Conservation (phyloP, 2,888 invertebrate species). For the Sinopyrophorus schimmeli region DNA sequence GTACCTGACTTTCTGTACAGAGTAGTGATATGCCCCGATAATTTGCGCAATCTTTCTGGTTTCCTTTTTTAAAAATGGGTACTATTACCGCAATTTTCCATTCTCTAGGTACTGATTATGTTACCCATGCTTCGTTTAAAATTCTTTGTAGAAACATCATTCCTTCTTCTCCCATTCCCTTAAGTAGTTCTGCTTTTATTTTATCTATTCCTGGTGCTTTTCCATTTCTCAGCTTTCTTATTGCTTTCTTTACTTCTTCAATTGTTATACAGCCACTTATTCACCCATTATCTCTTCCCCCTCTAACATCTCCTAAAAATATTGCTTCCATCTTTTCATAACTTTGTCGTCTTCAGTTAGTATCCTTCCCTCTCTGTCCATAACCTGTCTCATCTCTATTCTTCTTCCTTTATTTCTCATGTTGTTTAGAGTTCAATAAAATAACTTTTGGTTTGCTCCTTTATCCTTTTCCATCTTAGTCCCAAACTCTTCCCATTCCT, state of each 20-base stretch:
- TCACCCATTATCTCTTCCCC: too few relatives aligned
- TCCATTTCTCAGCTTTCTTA: neutral
- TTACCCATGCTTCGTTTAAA: neutral
- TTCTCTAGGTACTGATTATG: neutral
- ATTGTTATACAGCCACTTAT: too few relatives aligned
- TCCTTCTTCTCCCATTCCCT: neutral
- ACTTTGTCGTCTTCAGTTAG: too few relatives aligned
- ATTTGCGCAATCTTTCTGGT: neutral
- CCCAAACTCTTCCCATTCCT: too few relatives aligned
- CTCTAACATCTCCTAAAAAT: too few relatives aligned
- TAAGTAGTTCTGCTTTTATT: neutral
- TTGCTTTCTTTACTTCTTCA: neutral
- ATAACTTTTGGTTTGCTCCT: neutral
- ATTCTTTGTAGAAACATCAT: neutral
- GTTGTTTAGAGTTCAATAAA: too few relatives aligned
- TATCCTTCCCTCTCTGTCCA: constrained; percentile 3
- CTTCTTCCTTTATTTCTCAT: neutral
- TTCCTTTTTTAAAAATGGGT: too few relatives aligned
- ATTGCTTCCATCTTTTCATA: constrained; percentile 1
- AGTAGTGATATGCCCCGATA: neutral
- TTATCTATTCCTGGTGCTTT: constrained; percentile 2
- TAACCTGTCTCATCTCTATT: neutral
- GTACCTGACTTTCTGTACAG: constrained; percentile 1
- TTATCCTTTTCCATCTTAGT: neutral
- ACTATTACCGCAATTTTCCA: neutral